phyloP scores from a whole-genome alignment of 1,140 invertebrate species.

The Drosophila lacteicornis region DNA sequence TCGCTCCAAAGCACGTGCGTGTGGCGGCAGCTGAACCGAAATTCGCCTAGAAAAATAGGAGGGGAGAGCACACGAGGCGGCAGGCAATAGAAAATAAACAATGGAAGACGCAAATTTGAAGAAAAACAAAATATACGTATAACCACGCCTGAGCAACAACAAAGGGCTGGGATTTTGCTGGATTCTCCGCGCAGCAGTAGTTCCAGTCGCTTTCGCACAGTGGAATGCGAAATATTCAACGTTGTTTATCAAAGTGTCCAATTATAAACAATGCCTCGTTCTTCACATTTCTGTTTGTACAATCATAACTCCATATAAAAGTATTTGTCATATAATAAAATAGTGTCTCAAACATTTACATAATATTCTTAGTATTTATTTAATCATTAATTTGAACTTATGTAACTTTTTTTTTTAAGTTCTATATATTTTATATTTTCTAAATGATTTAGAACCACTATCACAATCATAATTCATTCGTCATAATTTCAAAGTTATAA shows the following conservation, averaged over 20 bases:
- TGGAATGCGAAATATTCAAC: background rate
- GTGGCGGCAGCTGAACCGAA: slow-evolving; percentile 16
- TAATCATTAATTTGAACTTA: too few species aligned
- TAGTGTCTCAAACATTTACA: too few species aligned
- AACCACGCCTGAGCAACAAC: slow-evolving; percentile 16
- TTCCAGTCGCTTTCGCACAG: background rate
- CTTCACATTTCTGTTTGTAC: too few species aligned
- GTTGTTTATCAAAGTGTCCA: background rate
- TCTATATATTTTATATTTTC: too few species aligned
- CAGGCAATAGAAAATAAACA: slow-evolving; percentile 42
- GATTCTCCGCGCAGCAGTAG: background rate
- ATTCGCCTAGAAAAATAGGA: slow-evolving; percentile 23
- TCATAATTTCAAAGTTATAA: too few species aligned
- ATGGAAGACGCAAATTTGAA: slow-evolving; percentile 44
- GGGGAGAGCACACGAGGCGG: slow-evolving; percentile 3
- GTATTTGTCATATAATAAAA: too few species aligned
- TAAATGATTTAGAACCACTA: too few species aligned
- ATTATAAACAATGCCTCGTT: too few species aligned
- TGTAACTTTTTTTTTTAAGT: too few species aligned
- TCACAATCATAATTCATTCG: too few species aligned
- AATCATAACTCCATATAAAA: too few species aligned
- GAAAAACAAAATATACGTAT: slow-evolving; percentile 19
- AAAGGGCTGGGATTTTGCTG: slow-evolving; percentile 21
- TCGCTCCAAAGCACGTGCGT: slow-evolving; percentile 53
- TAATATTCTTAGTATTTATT: too few species aligned